Conservation (phyloP, 2,888 invertebrate species). For the Eilema caniola region DNA sequence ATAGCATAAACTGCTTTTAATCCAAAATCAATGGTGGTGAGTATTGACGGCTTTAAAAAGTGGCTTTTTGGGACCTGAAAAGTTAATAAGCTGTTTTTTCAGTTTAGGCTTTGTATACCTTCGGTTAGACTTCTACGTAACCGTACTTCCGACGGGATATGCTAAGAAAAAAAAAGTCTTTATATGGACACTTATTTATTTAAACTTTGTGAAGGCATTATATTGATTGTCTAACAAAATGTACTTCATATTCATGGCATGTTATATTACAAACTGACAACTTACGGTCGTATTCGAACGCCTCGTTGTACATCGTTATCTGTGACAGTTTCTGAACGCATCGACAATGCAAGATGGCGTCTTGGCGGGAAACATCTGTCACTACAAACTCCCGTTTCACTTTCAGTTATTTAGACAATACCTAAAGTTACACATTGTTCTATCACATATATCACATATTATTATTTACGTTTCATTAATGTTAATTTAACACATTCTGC, state of each 20-base stretch:
- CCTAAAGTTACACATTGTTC: slow-evolving; percentile 1
- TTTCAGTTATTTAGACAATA: slow-evolving; percentile 30
- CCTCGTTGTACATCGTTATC: slow-evolving; percentile 80
- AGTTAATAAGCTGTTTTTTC: neutral
- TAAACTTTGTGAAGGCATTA: neutral
- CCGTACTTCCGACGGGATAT: too few species aligned
- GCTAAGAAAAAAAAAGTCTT: too few species aligned
- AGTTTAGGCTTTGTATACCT: neutral
- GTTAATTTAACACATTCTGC: too few species aligned
- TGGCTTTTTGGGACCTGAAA: too few species aligned
- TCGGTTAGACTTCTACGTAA: too few species aligned
- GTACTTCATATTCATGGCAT: slow-evolving; percentile 8
- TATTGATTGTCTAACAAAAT: neutral
- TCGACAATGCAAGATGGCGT: slow-evolving; percentile 64
- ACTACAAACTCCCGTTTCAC: slow-evolving; percentile 37
- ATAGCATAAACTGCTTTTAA: neutral
- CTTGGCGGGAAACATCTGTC: slow-evolving; percentile 61
- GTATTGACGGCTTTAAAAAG: too few species aligned
- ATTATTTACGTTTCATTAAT: neutral
- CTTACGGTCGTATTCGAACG: slow-evolving; percentile 84
- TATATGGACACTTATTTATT: neutral
- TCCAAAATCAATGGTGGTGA: too few species aligned
- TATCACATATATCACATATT: slow-evolving; percentile 1
- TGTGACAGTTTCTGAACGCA: slow-evolving; percentile 57
- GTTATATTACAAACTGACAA: slow-evolving; percentile 37